Evolutionary conservation across 2,888 invertebrate species (phyloP), one percentile per base, ranked within the genome.

Genomic region (Oscheius myriophilus): DNA sequence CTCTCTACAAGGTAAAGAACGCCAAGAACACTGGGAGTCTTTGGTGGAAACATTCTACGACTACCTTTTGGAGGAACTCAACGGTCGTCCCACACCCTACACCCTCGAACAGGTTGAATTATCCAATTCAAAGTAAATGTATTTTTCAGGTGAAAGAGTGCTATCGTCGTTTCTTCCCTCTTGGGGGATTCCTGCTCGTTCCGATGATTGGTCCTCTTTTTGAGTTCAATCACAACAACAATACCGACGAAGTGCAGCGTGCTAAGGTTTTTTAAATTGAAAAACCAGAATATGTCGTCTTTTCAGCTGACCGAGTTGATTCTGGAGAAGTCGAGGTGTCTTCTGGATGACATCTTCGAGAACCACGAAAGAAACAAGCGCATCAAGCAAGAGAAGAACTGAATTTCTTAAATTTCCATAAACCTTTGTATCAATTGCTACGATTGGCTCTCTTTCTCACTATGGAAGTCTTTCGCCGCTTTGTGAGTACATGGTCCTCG

Each of bases 101-200:
- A 72, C 70, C 21, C 52, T 76, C 26, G 73, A 73, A 21, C 75
- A 75, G 64, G 70, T 71, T 1, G 25, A n/a, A 51, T n/a, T n/a
- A 12, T 1, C 33, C 33, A 33, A 9, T 33, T 33, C 9, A 6
- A 6, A 9, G 4, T 33, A 33, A 33, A 33, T 6, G 33, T 33
- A 33, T 9, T 11, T 53, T 53, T 16, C 1, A 43, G 21, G 21
- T 61, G 46, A 33, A 61, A 33, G 46, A 61, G 26, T 45, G 25
- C 9, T 18, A 45, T 16, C 23, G 46, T 7, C 45, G 61, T 12
- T 58, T 58, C 23, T 21, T 21, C 14, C 58, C 58, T n/a, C 18
- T 64, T 45, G 64, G 64, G 41, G 57, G 33, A 33, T 42, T 57
- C 33, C 21, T 61, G 18, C 16, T 45, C 21, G 42, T 51, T 21